phyloP scores from a whole-genome alignment of 1,140 invertebrate species.

The Tyrophagus putrescentiae region DNA sequence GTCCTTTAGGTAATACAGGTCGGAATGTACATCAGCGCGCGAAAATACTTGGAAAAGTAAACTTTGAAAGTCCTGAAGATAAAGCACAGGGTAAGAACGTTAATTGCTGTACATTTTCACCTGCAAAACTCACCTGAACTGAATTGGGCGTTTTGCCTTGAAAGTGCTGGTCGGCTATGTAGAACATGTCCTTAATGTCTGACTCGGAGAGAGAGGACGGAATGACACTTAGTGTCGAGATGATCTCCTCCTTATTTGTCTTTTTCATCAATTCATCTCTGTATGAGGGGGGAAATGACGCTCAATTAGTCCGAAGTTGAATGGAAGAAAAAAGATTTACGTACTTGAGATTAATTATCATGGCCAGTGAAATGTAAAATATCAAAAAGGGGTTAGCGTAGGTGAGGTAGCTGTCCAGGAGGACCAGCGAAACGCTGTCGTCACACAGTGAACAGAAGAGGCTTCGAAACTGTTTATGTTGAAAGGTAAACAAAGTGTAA shows the following conservation, averaged over 20 bases:
- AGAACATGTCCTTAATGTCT: conserved; percentile 93
- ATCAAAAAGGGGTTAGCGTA: conserved; percentile 88
- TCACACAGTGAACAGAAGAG: conserved; percentile 74
- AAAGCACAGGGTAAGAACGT: conserved; percentile 17
- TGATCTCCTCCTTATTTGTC: conserved; percentile 55
- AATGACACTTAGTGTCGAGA: conserved; percentile 56
- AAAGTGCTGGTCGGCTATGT: conserved; percentile 76
- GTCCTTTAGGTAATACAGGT: conserved; percentile 20
- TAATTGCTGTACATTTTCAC: neutral
- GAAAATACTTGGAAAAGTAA: conserved; percentile 19
- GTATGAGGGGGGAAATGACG: conserved; percentile 16
- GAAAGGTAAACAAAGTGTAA: conserved; percentile 26
- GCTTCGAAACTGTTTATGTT: conserved; percentile 49
- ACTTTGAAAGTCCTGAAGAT: conserved; percentile 19
- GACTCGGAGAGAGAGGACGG: conserved; percentile 71
- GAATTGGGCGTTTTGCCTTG: conserved; percentile 76
- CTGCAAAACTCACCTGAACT: conserved; percentile 16
- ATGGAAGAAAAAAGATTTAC: conserved; percentile 23
- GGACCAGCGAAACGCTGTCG: conserved; percentile 63
- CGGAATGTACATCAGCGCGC: neutral
- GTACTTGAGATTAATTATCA: conserved; percentile 83
- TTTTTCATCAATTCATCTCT: conserved; percentile 69
- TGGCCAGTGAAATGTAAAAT: conserved; percentile 84
- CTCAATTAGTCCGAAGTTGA: too few species aligned
- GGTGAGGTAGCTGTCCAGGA: conserved; percentile 98